Percentiles rank a stretch among this genome's conserved stretches.
phyloP scores from a whole-genome alignment of 2,797 vertebrate species.

The Zenarchopterus dispar region DNA sequence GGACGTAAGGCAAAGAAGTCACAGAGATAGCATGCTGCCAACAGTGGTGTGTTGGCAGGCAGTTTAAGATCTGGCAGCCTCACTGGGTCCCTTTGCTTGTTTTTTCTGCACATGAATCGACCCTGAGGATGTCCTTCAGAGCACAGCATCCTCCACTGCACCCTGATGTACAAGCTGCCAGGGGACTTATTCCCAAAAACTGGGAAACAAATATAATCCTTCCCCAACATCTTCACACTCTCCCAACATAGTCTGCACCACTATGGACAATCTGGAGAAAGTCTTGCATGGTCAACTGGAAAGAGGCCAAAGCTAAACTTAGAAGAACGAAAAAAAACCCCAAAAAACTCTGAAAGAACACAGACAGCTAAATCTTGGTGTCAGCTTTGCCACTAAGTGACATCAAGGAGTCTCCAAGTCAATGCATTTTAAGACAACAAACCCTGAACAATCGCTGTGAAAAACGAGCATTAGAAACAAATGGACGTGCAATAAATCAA shows the following conservation, averaged over 20 bases:
- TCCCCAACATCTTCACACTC: slow-evolving; percentile 14
- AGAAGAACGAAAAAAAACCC: no score
- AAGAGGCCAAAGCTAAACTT: slow-evolving; percentile 7
- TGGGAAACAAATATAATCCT: no score
- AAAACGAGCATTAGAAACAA: no score
- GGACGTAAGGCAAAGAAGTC: slow-evolving; percentile 10
- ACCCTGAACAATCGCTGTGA: no score
- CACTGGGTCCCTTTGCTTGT: slow-evolving; percentile 12
- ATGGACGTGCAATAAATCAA: no score
- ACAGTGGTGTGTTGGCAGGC: slow-evolving; percentile 23
- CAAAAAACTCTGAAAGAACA: neutral
- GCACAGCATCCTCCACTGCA: slow-evolving; percentile 1
- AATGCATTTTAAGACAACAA: no score
- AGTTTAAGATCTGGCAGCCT: slow-evolving; percentile 27
- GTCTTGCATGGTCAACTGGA: slow-evolving; percentile 17
- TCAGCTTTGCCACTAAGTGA: no score
- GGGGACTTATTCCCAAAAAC: no score
- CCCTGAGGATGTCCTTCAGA: slow-evolving; percentile 15
- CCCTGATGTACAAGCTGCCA: neutral
- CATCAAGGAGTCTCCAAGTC: no score
- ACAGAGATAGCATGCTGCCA: slow-evolving; percentile 8
- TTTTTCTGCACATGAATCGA: slow-evolving; percentile 28
- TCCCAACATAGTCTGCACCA: slow-evolving; percentile 16
- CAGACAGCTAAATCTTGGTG: neutral
- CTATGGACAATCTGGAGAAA: slow-evolving; percentile 33